phyloP scores from a whole-genome alignment of 2,113 vertebrate genomes.

The Carlito syrichta region DNA sequence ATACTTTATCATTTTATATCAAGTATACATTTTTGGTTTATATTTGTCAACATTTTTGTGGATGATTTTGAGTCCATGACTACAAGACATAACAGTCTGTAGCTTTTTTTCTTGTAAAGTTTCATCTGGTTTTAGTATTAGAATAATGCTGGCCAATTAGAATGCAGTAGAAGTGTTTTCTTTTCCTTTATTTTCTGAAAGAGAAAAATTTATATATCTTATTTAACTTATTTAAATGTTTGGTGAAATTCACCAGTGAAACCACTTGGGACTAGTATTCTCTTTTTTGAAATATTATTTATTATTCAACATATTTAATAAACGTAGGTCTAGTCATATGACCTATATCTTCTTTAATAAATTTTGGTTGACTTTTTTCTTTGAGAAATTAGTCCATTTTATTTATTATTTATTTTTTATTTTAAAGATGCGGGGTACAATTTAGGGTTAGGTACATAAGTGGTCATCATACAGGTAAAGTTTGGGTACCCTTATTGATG shows the following conservation, averaged over 20 bases:
- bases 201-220: neutral
- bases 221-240: neutral
- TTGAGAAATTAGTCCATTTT: neutral
- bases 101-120: neutral
- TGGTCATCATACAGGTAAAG: too few species aligned
- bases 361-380: neutral
- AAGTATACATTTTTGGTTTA: neutral
- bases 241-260: neutral
- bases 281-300: neutral
- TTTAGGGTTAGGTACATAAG: too few species aligned
- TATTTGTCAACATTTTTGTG: neutral
- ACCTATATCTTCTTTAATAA: neutral
- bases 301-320: neutral
- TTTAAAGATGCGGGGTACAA: too few species aligned
- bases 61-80: neutral
- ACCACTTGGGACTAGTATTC: neutral
- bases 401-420: too few species aligned
- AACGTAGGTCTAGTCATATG: neutral
- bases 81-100: neutral
- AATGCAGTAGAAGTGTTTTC: neutral
- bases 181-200: neutral
- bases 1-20: neutral
- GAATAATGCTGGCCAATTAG: neutral
- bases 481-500: too few species aligned
- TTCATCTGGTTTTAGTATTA: neutral